A percentile compares a stretch with the other conserved stretches of the same genome.
These are phyloP conservation scores for Leucopsar rothschildi DNA, from an alignment of 2,113 vertebrate species.

Conservation along the genomic window DNA sequence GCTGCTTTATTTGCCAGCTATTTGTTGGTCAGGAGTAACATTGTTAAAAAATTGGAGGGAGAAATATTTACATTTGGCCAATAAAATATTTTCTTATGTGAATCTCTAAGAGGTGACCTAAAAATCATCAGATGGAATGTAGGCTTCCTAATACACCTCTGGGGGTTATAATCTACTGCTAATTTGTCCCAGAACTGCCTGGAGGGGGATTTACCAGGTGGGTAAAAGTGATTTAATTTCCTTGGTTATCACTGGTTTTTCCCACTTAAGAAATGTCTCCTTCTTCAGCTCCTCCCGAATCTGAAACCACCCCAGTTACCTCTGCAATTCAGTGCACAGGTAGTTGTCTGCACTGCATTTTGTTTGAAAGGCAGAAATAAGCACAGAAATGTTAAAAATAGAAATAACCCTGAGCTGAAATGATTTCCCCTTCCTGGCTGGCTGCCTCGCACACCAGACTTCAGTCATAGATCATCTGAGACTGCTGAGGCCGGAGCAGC, in stretches of 20 bases:
- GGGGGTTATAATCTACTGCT: background rate
- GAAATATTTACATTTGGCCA: background rate
- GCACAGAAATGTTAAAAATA: conserved; percentile 1
- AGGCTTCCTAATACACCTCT: background rate
- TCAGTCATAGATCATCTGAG: background rate
- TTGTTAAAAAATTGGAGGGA: background rate
- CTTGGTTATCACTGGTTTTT: background rate
- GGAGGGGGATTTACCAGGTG: background rate
- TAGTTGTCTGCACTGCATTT: background rate
- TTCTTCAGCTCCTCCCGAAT: background rate
- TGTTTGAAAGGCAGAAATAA: conserved; percentile 10
- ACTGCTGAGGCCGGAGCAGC: background rate
- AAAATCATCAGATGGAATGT: background rate
- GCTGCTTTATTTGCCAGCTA: background rate
- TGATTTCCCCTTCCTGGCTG: conserved; percentile 4
- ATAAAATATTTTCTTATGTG: background rate
- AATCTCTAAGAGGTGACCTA: background rate
- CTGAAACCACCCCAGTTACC: background rate
- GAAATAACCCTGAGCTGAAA: conserved; percentile 16
- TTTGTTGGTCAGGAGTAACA: background rate
- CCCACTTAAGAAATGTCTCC: background rate
- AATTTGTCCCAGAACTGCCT: background rate
- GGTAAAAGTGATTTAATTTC: background rate
- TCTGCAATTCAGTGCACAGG: background rate
- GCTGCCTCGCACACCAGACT: background rate